Evolutionary conservation across 2,797 vertebrate genomes (phyloP).

Genomic region (Acestrorhynchus altus): DNA sequence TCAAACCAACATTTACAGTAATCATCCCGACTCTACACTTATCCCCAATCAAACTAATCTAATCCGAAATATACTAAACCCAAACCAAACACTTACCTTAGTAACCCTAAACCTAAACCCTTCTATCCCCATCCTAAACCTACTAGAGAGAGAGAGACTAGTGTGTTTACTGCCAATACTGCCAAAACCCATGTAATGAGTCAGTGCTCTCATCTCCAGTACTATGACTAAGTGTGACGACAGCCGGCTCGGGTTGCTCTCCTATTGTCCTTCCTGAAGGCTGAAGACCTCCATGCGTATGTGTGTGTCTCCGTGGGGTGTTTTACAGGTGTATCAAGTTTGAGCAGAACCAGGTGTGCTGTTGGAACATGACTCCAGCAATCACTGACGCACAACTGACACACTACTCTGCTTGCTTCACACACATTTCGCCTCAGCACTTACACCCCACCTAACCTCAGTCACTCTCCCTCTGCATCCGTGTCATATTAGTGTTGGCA

Average conservation of each 20-base stretch:
- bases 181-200: background rate
- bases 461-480: background rate
- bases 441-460: constrained; percentile 18
- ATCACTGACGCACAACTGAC: constrained; percentile 32
- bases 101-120: too few species aligned
- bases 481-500: background rate
- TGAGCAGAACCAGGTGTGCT: constrained; percentile 35
- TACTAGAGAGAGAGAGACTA: background rate
- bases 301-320: constrained; percentile 12
- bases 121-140: too few species aligned
- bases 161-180: background rate
- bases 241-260: background rate
- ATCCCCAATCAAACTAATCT: too few species aligned
- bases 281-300: background rate
- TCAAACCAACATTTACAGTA: too few species aligned
- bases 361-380: constrained; percentile 35
- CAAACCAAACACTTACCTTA: too few species aligned
- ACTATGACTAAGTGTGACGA: background rate
- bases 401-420: constrained; percentile 10
- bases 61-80: too few species aligned
- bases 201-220: background rate
- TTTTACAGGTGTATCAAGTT: constrained; percentile 43
- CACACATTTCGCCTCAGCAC: constrained; percentile 6
- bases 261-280: background rate
- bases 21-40: too few species aligned